phyloP scores from a whole-genome alignment of 2,888 invertebrate species.

The Abrostola triplasia region DNA sequence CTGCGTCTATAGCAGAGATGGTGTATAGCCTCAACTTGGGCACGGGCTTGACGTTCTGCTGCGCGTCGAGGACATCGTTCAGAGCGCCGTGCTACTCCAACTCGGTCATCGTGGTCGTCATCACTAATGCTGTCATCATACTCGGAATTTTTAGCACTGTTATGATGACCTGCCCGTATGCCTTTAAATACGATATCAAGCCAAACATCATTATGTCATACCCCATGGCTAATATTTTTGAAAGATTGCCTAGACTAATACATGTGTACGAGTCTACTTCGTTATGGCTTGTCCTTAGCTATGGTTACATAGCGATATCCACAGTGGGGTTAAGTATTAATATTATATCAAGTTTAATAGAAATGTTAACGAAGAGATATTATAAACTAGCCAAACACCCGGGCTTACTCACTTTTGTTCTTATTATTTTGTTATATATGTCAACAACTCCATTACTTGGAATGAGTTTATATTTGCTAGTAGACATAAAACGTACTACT shows the following conservation, averaged over 20 bases:
- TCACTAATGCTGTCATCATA: conserved; percentile 57
- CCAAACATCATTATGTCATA: conserved; percentile 56
- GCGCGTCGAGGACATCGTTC: conserved; percentile 70
- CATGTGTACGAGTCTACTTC: conserved; percentile 61
- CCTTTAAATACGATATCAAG: conserved; percentile 61
- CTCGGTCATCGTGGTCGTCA: conserved; percentile 66
- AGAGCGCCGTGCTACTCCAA: conserved; percentile 77
- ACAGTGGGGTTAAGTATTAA: conserved; percentile 64
- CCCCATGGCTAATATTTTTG: conserved; percentile 67
- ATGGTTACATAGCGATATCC: conserved; percentile 63
- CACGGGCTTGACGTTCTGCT: conserved; percentile 70
- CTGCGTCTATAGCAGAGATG: conserved; percentile 63
- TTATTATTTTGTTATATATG: conserved; percentile 62
- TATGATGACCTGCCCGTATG: conserved; percentile 77
- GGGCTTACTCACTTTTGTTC: conserved; percentile 63
- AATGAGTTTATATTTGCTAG: conserved; percentile 59
- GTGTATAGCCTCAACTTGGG: conserved; percentile 70
- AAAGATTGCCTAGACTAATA: conserved; percentile 74
- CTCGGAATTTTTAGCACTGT: conserved; percentile 64
- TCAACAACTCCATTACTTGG: conserved; percentile 71
- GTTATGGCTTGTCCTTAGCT: conserved; percentile 69
- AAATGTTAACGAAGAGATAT: conserved; percentile 61
- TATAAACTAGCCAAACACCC: conserved; percentile 64
- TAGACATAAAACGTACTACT: conserved; percentile 57
- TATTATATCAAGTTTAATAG: conserved; percentile 65